Percentiles rank a stretch among this genome's conserved stretches.
Conservation (phyloP, 2,797 vertebrate genomes). For the Heliangelus exortis region DNA sequence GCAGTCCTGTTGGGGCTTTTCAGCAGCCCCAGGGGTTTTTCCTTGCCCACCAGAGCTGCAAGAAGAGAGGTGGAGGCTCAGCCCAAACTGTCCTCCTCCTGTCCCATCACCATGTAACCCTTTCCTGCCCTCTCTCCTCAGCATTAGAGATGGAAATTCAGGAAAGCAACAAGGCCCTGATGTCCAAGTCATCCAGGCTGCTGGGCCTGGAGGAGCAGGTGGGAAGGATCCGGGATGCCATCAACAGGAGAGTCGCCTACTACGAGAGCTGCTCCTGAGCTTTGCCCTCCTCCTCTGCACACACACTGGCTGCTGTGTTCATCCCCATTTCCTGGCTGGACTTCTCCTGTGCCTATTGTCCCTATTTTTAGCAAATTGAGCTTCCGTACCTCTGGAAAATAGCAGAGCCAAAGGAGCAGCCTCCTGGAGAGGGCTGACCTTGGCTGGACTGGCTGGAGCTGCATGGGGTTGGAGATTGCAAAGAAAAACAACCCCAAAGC, state of each 20-base stretch:
- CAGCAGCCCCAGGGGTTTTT: not conserved
- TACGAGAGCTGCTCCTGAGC: constrained; percentile 80
- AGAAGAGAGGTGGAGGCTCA: not conserved
- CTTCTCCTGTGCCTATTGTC: not conserved
- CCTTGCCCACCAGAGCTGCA: not conserved
- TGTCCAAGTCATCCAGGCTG: constrained; percentile 77
- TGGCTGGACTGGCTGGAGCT: not conserved
- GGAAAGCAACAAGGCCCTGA: constrained; percentile 76
- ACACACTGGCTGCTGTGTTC: not conserved
- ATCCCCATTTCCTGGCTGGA: not conserved
- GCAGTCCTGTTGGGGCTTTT: rapidly evolving
- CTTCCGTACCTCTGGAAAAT: not conserved
- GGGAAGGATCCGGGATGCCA: constrained; percentile 75
- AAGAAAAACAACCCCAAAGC: not conserved
- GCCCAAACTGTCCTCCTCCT: not conserved
- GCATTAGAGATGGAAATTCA: constrained; percentile 85
- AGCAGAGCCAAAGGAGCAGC: not conserved
- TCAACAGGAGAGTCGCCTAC: constrained; percentile 71
- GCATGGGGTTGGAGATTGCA: not conserved
- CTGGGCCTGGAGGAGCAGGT: constrained; percentile 80
- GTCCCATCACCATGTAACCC: not conserved
- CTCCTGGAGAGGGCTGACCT: not conserved
- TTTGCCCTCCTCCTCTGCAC: not conserved
- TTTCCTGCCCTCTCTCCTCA: constrained; percentile 59
- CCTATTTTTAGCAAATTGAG: constrained; percentile 7